Base-by-base conservation (phyloP, 2,113 vertebrate species). In the Scalopus aquaticus region DNA sequence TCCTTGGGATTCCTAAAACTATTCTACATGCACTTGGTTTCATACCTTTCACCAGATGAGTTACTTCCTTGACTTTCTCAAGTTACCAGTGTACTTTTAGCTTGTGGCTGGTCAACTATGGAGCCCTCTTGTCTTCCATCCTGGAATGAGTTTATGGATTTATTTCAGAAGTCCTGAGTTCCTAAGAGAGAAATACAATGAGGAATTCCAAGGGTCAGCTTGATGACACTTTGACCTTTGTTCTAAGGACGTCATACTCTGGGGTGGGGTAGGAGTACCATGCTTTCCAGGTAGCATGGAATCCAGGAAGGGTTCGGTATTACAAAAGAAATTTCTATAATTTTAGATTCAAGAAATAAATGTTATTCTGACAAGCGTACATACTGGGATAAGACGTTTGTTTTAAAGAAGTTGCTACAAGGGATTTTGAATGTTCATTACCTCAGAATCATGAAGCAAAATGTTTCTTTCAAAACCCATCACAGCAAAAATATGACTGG, bases 371-470 rank as follows among this genome's bases (percentile, higher is more conserved):
- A 73, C 37, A 89, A 30, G 9, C 13, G 76, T 42, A 54, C 62
- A 12, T 39, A 39, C 44, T 79, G 44, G 64, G 49, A 60, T 58
- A 62, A 70, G 42, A 87, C 62, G 10, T 95, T 54, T 86, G 4
- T 93, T 88, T 95, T 85, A 54, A 96, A 88, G 42, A 78, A 44
- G 26, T 91, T 93, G 24, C 64, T 82, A 7, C 74, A 89, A 86
- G 51, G 70, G n/a, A 58, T 88, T 88, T 86, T 26, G 39, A 94
- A 94, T 95, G 85, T 82, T 93, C 46, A 49, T 42, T 82, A 44
- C 11, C 74, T 94, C 37, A 93, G 79, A 89, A 89, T 92, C 65
- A 62, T 62, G 39, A 93, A 96, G 17, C 64, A 89, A 93, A 86
- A 88, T 76, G 64, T 89, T 72, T 30, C 7, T 37, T 86, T 49